phyloP scores from a whole-genome alignment of 2,888 invertebrate genomes.

The Phragmatobia fuliginosa region DNA sequence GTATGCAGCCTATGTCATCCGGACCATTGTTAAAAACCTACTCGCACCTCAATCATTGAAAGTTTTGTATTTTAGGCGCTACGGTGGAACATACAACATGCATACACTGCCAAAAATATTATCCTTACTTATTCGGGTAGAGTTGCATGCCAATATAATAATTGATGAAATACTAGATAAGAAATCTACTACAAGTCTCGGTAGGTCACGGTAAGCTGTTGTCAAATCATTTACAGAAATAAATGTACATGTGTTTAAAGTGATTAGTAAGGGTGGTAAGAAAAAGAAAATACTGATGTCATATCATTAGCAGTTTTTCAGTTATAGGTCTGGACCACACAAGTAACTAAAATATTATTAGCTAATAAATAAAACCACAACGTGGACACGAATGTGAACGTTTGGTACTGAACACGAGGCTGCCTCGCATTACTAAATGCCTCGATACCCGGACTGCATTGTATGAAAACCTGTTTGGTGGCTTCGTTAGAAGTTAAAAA shows the following conservation, averaged over 20 bases:
- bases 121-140: too few relatives aligned
- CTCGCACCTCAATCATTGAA: too few relatives aligned
- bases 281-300: background rate
- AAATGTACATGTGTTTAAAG: background rate
- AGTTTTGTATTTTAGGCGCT: too few relatives aligned
- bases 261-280: background rate
- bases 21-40: too few relatives aligned
- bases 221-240: background rate
- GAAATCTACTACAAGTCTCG: background rate
- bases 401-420: conserved; percentile 14
- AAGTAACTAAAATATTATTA: conserved; percentile 8
- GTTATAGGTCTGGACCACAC: conserved; percentile 11
- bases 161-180: background rate
- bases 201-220: background rate
- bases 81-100: too few relatives aligned
- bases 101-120: too few relatives aligned
- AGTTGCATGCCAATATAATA: conserved; percentile 4
- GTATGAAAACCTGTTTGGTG: conserved; percentile 7
- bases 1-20: too few relatives aligned
- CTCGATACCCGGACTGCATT: conserved; percentile 10
- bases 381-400: conserved; percentile 19
- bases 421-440: conserved; percentile 12
- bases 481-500: conserved; percentile 7
- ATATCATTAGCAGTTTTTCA: background rate
- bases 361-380: conserved; percentile 20